phyloP scores from a whole-genome alignment of 2,888 invertebrate genomes.

The Cheilosia scutellata region DNA sequence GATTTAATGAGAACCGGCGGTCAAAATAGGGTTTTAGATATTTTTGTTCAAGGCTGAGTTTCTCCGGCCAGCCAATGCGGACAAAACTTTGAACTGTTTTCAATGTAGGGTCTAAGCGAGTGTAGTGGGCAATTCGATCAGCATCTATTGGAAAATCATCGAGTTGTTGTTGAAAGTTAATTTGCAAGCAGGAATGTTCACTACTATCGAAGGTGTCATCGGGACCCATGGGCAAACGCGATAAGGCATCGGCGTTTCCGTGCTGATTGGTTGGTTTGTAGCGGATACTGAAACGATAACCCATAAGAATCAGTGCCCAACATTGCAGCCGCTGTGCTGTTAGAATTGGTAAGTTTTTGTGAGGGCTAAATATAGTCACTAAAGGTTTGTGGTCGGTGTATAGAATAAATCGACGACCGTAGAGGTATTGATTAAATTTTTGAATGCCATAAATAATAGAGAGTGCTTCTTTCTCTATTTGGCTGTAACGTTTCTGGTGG shows the following conservation, averaged over 20 bases:
- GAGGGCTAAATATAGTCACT: conserved; percentile 1
- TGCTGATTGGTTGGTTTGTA: too few species aligned
- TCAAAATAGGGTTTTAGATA: conserved; percentile 33
- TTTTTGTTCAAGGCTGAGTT: background rate
- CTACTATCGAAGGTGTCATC: too few species aligned
- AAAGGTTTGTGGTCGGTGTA: conserved; percentile 42
- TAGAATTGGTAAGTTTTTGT: conserved; percentile 21
- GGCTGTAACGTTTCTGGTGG: conserved; percentile 34
- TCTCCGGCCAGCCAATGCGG: background rate
- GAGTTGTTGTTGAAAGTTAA: too few species aligned
- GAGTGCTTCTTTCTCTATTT: conserved; percentile 50
- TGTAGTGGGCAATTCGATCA: too few species aligned
- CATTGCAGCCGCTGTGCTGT: too few species aligned
- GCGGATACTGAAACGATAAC: too few species aligned
- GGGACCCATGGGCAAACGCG: too few species aligned
- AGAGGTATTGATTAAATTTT: conserved; percentile 40
- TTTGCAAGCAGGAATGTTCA: too few species aligned
- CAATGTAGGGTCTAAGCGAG: background rate
- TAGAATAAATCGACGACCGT: conserved; percentile 32
- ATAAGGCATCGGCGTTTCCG: too few species aligned
- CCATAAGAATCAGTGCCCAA: too few species aligned
- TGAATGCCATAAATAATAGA: conserved; percentile 40
- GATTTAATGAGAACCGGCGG: conserved; percentile 22
- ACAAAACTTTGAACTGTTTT: background rate
- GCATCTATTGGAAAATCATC: too few species aligned